phyloP scores from a whole-genome alignment of 2,113 vertebrate genomes.

The Dasyornis broadbenti region DNA sequence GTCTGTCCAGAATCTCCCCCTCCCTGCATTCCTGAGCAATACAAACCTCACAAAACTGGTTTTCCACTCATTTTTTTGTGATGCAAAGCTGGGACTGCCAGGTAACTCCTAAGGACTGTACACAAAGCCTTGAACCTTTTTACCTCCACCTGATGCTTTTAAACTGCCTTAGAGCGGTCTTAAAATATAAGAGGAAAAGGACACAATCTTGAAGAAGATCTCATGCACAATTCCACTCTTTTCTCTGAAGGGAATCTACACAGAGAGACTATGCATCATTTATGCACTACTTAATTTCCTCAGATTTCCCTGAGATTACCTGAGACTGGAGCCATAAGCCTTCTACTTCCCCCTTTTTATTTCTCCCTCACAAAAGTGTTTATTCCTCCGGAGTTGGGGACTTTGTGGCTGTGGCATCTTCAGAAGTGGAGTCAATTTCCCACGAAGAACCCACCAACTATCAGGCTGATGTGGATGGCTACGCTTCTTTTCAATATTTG shows the following conservation, averaged over 20 bases:
- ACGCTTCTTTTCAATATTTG: slow-evolving; percentile 31
- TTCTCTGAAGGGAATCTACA: not conserved
- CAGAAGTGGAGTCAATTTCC: not conserved
- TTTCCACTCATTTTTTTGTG: not conserved
- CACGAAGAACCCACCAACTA: not conserved
- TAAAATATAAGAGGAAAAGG: not conserved
- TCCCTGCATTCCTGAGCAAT: not conserved
- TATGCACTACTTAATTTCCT: not conserved
- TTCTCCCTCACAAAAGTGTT: not conserved
- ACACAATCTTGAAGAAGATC: not conserved
- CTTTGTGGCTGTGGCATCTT: not conserved
- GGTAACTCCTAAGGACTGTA: not conserved
- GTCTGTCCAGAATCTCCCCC: not conserved
- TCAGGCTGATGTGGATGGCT: not conserved
- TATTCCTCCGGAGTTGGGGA: not conserved
- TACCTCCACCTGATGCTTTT: slow-evolving; percentile 18
- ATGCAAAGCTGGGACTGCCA: not conserved
- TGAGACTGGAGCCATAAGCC: not conserved
- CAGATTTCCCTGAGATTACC: not conserved
- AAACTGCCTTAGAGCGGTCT: not conserved
- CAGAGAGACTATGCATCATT: not conserved
- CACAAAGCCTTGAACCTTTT: slow-evolving; percentile 42
- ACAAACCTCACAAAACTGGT: not conserved
- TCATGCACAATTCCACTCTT: not conserved
- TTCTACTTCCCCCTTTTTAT: not conserved